Percentiles rank a stretch among this genome's conserved stretches.
These are phyloP conservation scores for Zophobas atratus DNA, from an alignment of 1,140 invertebrate species.

Conservation along the genomic window DNA sequence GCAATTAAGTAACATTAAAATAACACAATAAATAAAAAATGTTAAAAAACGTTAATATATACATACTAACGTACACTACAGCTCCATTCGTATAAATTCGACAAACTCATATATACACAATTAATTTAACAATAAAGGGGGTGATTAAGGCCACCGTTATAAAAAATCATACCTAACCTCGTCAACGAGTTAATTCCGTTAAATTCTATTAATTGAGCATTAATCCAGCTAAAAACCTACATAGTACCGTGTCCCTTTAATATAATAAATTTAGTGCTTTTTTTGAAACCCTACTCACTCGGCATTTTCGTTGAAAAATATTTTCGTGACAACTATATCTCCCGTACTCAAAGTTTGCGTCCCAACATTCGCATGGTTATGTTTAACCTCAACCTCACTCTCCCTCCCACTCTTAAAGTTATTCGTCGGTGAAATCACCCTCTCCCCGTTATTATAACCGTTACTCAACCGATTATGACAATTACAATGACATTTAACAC, in stretches of 20 bases:
- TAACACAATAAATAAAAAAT: constrained; percentile 26
- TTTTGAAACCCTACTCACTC: constrained; percentile 50
- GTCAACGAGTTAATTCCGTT: constrained; percentile 8
- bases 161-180: not conserved
- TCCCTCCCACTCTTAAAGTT: constrained; percentile 52
- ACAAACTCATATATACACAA: constrained; percentile 5
- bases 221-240: constrained; percentile 2
- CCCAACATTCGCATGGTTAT: constrained; percentile 69
- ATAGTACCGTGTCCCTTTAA: constrained; percentile 27
- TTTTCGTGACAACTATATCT: constrained; percentile 93
- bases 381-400: constrained; percentile 54
- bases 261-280: constrained; percentile 14
- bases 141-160: constrained; percentile 5
- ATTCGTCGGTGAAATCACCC: constrained; percentile 68
- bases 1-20: constrained; percentile 22
- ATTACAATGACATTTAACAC: constrained; percentile 58
- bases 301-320: constrained; percentile 82
- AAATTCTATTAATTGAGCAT: constrained; percentile 19
- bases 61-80: constrained; percentile 25
- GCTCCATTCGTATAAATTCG: constrained; percentile 17
- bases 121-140: constrained; percentile 8
- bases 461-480: constrained; percentile 66
- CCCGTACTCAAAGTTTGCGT: constrained; percentile 93
- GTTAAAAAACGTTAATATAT: constrained; percentile 29
- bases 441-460: constrained; percentile 65